Percentiles rank a stretch among this genome's conserved stretches.
Evolutionary conservation across 2,888 invertebrate genomes (phyloP).

Genomic region (Margaritifera margaritifera): DNA sequence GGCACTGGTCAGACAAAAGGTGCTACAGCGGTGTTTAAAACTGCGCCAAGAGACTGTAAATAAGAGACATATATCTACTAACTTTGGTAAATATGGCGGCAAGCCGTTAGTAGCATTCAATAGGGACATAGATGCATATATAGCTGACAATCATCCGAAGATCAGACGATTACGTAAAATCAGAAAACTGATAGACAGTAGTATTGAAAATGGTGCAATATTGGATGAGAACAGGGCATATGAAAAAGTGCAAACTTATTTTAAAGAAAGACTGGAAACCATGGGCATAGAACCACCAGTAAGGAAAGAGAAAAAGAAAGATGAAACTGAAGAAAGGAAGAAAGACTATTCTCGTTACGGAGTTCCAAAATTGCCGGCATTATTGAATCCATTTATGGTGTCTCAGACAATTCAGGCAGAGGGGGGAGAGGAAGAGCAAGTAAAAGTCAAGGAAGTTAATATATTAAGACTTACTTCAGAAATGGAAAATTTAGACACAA

Average conservation of each 20-base stretch:
- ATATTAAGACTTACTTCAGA: no score
- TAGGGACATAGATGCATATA: conserved; percentile 52
- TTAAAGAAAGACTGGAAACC: conserved; percentile 28
- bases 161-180: conserved; percentile 44
- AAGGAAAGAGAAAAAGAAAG: conserved; percentile 18
- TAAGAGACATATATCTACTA: conserved; percentile 8
- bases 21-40: conserved; percentile 54
- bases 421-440: no score
- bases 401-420: no score
- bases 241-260: conserved; percentile 36
- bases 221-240: conserved; percentile 31
- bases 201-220: conserved; percentile 46
- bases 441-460: no score
- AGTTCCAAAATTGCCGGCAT: conserved; percentile 20
- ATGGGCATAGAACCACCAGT: conserved; percentile 19
- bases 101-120: conserved; percentile 46
- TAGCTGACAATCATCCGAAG: conserved; percentile 52
- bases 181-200: conserved; percentile 39
- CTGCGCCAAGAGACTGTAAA: conserved; percentile 38
- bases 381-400: no score
- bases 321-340: conserved; percentile 15
- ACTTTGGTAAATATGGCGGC: conserved; percentile 52
- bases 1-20: conserved; percentile 47
- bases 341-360: conserved; percentile 12
- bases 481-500: no score